Evolutionary conservation across 2,888 invertebrate genomes (phyloP).

Genomic region (Abscondita cerata): DNA sequence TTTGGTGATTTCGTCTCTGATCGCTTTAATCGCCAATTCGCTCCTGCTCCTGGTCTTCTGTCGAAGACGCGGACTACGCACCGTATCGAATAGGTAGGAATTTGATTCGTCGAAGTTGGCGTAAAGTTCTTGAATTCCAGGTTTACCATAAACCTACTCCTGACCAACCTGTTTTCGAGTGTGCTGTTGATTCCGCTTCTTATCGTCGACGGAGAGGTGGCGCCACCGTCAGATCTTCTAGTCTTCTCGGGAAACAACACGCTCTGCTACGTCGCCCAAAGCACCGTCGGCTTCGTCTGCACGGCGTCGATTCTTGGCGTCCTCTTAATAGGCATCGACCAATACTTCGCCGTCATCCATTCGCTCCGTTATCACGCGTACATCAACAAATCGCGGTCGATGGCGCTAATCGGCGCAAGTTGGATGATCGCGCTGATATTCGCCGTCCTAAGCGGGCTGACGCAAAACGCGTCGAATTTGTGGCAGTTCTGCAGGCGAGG

Average conservation of each 20-base stretch:
- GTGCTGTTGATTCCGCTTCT: constrained; percentile 60
- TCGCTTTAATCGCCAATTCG: constrained; percentile 75
- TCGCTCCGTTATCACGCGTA: constrained; percentile 69
- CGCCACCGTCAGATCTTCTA: not conserved
- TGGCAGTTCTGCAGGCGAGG: constrained; percentile 56
- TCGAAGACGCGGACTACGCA: constrained; percentile 74
- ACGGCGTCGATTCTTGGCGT: constrained; percentile 69
- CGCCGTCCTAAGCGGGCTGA: constrained; percentile 59
- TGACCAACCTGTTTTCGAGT: constrained; percentile 62
- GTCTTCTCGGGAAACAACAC: constrained; percentile 6
- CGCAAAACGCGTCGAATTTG: constrained; percentile 58
- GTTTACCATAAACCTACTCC: constrained; percentile 63
- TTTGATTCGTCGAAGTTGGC: constrained; percentile 12
- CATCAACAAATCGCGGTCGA: constrained; percentile 62
- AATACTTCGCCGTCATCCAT: constrained; percentile 71
- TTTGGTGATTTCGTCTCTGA: constrained; percentile 56
- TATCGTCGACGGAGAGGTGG: constrained; percentile 61
- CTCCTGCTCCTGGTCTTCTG: constrained; percentile 78
- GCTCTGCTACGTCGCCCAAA: constrained; percentile 63
- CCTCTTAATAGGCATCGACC: constrained; percentile 68
- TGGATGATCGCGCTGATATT: constrained; percentile 61
- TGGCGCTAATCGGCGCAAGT: constrained; percentile 59
- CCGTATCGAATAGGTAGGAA: constrained; percentile 79
- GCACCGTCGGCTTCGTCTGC: constrained; percentile 66
- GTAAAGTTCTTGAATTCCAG: constrained; percentile 56